Evolutionary conservation across 2,113 vertebrate genomes (phyloP).

Genomic region (Agapornis roseicollis): DNA sequence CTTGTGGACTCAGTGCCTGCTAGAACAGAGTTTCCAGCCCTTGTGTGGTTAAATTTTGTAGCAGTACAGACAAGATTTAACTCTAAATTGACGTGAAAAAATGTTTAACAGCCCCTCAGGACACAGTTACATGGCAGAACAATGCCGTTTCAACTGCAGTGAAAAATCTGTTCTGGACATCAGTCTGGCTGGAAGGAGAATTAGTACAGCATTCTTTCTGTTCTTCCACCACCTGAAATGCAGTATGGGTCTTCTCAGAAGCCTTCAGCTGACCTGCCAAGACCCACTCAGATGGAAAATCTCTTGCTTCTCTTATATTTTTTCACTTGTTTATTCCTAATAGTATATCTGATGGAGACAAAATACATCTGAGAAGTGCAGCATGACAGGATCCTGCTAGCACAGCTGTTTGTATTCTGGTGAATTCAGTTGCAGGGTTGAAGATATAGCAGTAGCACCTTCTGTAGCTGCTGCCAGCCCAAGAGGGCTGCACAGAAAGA

Average conservation of each 20-base stretch:
- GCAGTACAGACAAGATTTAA: not conserved
- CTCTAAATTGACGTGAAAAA: not conserved
- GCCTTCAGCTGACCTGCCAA: conserved; percentile 29
- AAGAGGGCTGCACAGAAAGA: not conserved
- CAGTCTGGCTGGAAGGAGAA: conserved; percentile 19
- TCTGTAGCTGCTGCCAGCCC: not conserved
- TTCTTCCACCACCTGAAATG: conserved; percentile 44
- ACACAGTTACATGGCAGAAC: conserved; percentile 3
- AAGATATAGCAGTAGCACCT: not conserved
- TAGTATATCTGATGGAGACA: not conserved
- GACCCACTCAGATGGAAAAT: not conserved
- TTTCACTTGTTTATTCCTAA: not conserved
- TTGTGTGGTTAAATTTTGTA: conserved; percentile 29
- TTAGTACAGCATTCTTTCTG: conserved; percentile 51
- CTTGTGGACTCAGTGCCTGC: not conserved
- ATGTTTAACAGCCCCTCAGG: not conserved
- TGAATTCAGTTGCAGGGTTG: not conserved
- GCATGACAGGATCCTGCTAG: not conserved
- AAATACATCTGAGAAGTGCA: not conserved
- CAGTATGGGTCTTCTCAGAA: conserved; percentile 5
- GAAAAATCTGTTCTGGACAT: conserved; percentile 56
- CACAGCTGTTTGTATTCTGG: not conserved
- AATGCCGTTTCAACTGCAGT: not conserved
- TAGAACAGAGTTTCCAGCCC: conserved; percentile 14
- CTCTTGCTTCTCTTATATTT: not conserved